Evolutionary conservation across 1,140 invertebrate genomes (phyloP), one percentile per base, ranked within the genome.

Genomic region (Helicoverpa armigera): DNA sequence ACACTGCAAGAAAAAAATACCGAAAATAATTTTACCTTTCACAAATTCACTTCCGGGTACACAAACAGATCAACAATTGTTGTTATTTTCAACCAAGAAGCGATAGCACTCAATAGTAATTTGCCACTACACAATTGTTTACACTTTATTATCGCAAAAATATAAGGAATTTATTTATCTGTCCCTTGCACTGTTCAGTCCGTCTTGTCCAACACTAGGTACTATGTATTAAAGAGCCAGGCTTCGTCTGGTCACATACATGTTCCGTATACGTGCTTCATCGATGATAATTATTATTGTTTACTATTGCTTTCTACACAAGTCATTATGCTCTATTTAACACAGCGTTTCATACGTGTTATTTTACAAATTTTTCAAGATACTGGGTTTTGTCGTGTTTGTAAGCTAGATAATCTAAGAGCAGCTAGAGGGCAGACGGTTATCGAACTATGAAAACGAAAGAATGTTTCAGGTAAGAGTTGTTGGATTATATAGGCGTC

Each of bases 81-180:
- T 67, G 18, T 67, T 50, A 5, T 29, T 7, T 31, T 14, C 3
- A 29, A 29, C 29, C n/a, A 54, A 5, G 23, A 13, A 12, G 18
- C 18, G n/a, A 48, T 18, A 9, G 2, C 18, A 23, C 29, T 53
- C 4, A 23, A 7, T 7, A 43, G 35, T 43, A 43, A 7, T 43
- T 43, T 43, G 4, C 2, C 43, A 18, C 67, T 53, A 5, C 50
- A 70, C 18, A 18, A 70, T 12, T 70, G 50, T 70, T 70, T 70
- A 35, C 67, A 53, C 13, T n/a, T 14, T 31, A 29, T 31, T 70
- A 70, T 54, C 51, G 51, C 67, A 13, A 70, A 70, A 70, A 53
- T 18, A 23, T 51, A 70, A 23, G 4, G n/a, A 43, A 65, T 65
- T 65, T 9, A 65, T 65, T 65, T 65, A 65, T 65, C 61, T 29